Percentiles rank a stretch among this genome's conserved stretches.
These are phyloP conservation scores for Noctua comes DNA, from an alignment of 2,888 invertebrate genomes.

Conservation along the genomic window DNA sequence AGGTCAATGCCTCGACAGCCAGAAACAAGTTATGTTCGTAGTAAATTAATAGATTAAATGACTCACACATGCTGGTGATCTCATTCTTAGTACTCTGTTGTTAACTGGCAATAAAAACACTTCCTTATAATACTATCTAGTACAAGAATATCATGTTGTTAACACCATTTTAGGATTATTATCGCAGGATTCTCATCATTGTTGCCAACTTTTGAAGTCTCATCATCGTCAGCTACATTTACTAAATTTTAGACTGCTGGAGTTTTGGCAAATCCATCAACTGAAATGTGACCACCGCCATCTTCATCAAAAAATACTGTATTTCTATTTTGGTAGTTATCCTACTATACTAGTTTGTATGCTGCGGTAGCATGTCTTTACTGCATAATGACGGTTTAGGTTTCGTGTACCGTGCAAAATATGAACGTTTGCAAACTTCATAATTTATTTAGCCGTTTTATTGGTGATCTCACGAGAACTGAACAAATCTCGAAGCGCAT, in stretches of 20 bases:
- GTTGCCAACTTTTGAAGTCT: background rate
- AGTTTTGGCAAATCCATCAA: background rate
- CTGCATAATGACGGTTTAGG: background rate
- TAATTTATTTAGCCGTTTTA: conserved; percentile 48
- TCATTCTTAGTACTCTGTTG: conserved; percentile 72
- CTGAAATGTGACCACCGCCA: background rate
- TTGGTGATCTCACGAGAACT: conserved; percentile 70
- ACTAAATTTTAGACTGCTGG: background rate
- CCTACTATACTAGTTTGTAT: background rate
- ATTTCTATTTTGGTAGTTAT: background rate
- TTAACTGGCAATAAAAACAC: conserved; percentile 67
- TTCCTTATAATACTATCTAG: conserved; percentile 70
- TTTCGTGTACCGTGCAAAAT: conserved; percentile 25
- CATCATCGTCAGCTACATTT: background rate
- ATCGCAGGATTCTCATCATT: conserved; percentile 19
- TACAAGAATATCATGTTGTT: conserved; percentile 60
- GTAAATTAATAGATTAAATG: conserved; percentile 79
- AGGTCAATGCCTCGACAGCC: conserved; percentile 80
- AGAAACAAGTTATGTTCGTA: conserved; percentile 72
- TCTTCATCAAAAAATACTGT: background rate
- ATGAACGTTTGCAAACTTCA: conserved; percentile 35
- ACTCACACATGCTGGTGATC: conserved; percentile 79
- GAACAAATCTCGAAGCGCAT: conserved; percentile 61
- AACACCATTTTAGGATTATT: conserved; percentile 51
- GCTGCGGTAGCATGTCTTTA: background rate